Evolutionary conservation across 2,888 invertebrate species (phyloP).

Genomic region (Abscondita cerata): DNA sequence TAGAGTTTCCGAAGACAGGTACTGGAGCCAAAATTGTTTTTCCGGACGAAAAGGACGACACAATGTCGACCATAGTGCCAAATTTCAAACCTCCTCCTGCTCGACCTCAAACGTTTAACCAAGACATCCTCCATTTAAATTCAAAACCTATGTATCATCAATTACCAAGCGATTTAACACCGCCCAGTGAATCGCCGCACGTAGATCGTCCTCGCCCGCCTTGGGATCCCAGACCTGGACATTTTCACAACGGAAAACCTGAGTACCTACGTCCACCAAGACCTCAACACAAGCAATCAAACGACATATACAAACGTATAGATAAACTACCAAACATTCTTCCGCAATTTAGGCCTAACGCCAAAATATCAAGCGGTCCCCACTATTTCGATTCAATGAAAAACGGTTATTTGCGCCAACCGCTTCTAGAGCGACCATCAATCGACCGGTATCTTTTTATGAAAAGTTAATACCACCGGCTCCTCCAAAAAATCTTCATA

Average conservation of each 20-base stretch:
- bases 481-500: slow-evolving; percentile 56
- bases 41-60: slow-evolving; percentile 49
- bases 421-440: slow-evolving; percentile 57
- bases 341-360: slow-evolving; percentile 75
- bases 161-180: slow-evolving; percentile 59
- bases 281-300: slow-evolving; percentile 47
- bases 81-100: slow-evolving; percentile 25
- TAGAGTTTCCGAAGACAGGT: slow-evolving; percentile 46
- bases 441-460: slow-evolving; percentile 56
- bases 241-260: slow-evolving; percentile 57
- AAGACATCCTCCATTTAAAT: slow-evolving; percentile 54
- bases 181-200: slow-evolving; percentile 54
- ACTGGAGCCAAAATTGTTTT: slow-evolving; percentile 53
- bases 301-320: slow-evolving; percentile 55
- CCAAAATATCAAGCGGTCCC: slow-evolving; percentile 62
- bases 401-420: slow-evolving; percentile 53
- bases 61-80: slow-evolving; percentile 28
- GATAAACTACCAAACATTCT: slow-evolving; percentile 69
- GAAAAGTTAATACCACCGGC: slow-evolving; percentile 58
- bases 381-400: slow-evolving; percentile 40
- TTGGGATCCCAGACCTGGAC: slow-evolving; percentile 60
- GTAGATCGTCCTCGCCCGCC: slow-evolving; percentile 56
- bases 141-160: slow-evolving; percentile 59
- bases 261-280: slow-evolving; percentile 57
- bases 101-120: slow-evolving; percentile 40